A percentile compares a stretch with the other conserved stretches of the same genome.
Evolutionary conservation across 2,888 invertebrate genomes (phyloP).

Genomic region (Torymus aiolomorphi): DNA sequence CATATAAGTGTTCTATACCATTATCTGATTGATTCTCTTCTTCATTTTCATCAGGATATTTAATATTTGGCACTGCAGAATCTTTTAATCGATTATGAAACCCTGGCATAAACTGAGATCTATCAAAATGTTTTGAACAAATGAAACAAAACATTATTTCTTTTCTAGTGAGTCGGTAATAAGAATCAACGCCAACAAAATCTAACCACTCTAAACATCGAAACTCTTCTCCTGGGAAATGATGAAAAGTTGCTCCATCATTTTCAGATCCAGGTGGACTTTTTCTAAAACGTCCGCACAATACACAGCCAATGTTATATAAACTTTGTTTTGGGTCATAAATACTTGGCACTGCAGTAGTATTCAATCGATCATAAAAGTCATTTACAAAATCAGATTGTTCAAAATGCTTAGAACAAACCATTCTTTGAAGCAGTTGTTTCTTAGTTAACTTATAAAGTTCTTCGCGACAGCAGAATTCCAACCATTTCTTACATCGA

Average conservation of each 20-base stretch:
- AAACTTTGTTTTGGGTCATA: constrained; percentile 73
- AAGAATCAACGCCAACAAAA: constrained; percentile 73
- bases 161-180: constrained; percentile 72
- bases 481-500: constrained; percentile 72
- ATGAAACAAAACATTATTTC: constrained; percentile 74
- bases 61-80: constrained; percentile 70
- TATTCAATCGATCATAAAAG: constrained; percentile 71
- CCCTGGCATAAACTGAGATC: constrained; percentile 68
- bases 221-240: constrained; percentile 74
- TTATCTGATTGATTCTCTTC: constrained; percentile 10
- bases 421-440: constrained; percentile 73
- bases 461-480: constrained; percentile 73
- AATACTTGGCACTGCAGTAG: constrained; percentile 70
- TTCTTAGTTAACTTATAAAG: constrained; percentile 73
- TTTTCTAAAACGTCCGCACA: constrained; percentile 68
- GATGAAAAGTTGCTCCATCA: constrained; percentile 73
- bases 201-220: constrained; percentile 73
- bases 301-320: constrained; percentile 72
- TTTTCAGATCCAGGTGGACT: constrained; percentile 67
- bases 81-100: constrained; percentile 68
- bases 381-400: constrained; percentile 71
- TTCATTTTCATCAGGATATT: constrained; percentile 63
- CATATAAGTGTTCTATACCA: background rate
- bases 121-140: constrained; percentile 73
- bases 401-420: constrained; percentile 73